These are phyloP conservation scores for Tinamus guttatus DNA, from an alignment of 2,113 vertebrate genomes.

Conservation along the genomic window DNA sequence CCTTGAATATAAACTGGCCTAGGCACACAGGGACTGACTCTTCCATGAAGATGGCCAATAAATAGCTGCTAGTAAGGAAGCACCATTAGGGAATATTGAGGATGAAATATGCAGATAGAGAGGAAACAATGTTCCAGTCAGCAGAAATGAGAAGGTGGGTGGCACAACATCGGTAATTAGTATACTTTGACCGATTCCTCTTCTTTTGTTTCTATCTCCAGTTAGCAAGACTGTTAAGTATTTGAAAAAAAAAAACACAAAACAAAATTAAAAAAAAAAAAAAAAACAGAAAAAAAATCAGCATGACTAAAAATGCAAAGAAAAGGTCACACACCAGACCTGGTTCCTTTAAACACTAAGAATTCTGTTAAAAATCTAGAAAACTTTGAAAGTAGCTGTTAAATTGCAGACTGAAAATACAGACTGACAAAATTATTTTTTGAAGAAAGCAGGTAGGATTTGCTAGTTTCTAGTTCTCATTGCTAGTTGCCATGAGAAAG, in stretches of 20 bases:
- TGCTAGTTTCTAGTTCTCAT: not conserved
- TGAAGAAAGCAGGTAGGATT: not conserved
- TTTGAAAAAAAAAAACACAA: too few species aligned
- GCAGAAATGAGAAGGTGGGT: not conserved
- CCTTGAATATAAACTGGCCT: not conserved
- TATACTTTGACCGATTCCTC: not conserved
- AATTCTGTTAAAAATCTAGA: not conserved
- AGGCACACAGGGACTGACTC: not conserved
- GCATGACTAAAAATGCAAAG: not conserved
- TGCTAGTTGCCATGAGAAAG: not conserved
- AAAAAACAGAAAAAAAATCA: too few species aligned
- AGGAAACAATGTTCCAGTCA: not conserved
- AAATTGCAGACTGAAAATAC: not conserved
- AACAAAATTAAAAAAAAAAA: too few species aligned
- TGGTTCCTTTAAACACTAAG: not conserved
- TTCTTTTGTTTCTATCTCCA: not conserved
- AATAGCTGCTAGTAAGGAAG: conserved; percentile 4
- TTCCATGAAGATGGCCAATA: not conserved
- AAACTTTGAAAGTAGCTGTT: not conserved
- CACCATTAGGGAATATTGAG: not conserved
- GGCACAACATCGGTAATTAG: not conserved
- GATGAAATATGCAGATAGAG: not conserved
- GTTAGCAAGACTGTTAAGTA: not conserved
- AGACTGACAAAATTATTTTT: not conserved
- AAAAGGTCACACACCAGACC: not conserved